A percentile compares a stretch with the other conserved stretches of the same genome.
phyloP scores from a whole-genome alignment of 2,797 vertebrate species.

The Leucoraja ocellata region DNA sequence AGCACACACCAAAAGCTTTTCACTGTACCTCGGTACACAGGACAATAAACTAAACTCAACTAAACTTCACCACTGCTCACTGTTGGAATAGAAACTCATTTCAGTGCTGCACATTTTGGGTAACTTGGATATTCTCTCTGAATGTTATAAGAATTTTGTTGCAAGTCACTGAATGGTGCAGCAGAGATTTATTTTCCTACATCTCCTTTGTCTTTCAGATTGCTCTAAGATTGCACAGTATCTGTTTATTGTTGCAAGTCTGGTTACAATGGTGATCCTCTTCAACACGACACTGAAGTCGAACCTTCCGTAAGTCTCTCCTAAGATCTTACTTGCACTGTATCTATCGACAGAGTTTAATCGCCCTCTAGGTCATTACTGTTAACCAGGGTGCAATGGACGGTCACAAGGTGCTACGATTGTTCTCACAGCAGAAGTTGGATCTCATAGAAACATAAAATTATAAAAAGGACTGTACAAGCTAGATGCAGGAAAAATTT shows the following conservation, averaged over 20 bases:
- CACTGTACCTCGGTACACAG: no score
- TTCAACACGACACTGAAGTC: not conserved
- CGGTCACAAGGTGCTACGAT: not conserved
- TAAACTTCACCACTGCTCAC: no score
- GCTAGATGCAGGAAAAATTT: no score
- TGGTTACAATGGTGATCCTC: not conserved
- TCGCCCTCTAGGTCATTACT: not conserved
- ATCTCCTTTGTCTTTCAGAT: slow-evolving; percentile 5
- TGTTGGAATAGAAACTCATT: not conserved
- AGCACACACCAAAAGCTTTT: no score
- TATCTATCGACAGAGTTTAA: not conserved
- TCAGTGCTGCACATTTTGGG: not conserved
- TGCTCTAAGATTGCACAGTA: not conserved
- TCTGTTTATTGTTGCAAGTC: not conserved
- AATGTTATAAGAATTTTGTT: not conserved
- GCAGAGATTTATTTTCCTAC: not conserved
- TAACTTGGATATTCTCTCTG: not conserved
- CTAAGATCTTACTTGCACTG: not conserved
- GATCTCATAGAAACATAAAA: no score
- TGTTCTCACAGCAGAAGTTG: not conserved
- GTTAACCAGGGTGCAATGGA: not conserved
- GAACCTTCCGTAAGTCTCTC: not conserved
- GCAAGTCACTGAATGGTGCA: not conserved
- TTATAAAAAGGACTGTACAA: no score
- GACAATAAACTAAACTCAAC: no score